A percentile compares a stretch with the other conserved stretches of the same genome.
Evolutionary conservation across 2,797 vertebrate species (phyloP).

Genomic region (Anguilla pacifica): DNA sequence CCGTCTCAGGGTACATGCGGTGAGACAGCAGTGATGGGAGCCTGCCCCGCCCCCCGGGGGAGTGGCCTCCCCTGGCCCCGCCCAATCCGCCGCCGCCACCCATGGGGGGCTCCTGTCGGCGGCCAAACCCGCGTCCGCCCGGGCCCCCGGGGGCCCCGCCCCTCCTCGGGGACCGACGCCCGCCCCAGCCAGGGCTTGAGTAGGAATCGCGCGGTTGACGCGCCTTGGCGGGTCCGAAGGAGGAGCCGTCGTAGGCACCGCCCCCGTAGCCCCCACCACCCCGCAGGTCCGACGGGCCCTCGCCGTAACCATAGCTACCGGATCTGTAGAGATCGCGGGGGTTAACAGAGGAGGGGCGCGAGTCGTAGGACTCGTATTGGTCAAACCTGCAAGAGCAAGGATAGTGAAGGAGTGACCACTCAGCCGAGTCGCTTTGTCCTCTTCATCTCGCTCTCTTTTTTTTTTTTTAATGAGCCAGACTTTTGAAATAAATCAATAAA

Average conservation of each 20-base stretch:
- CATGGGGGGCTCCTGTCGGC: slow-evolving; percentile 73
- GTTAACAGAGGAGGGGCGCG: slow-evolving; percentile 76
- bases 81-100: slow-evolving; percentile 71
- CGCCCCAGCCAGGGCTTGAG: slow-evolving; percentile 76
- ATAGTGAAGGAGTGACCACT: slow-evolving; percentile 38
- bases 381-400: slow-evolving; percentile 81
- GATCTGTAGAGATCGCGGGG: slow-evolving; percentile 90
- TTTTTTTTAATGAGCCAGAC: slow-evolving; percentile 1
- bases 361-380: slow-evolving; percentile 90
- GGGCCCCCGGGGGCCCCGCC: slow-evolving; percentile 72
- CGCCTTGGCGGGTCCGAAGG: slow-evolving; percentile 80
- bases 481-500: not conserved
- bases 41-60: slow-evolving; percentile 82
- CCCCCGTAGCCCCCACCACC: slow-evolving; percentile 76
- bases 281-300: slow-evolving; percentile 81
- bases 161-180: slow-evolving; percentile 77
- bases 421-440: slow-evolving; percentile 48
- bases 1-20: slow-evolving; percentile 86
- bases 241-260: slow-evolving; percentile 70
- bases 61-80: slow-evolving; percentile 72
- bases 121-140: slow-evolving; percentile 75
- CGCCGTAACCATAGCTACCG: slow-evolving; percentile 83
- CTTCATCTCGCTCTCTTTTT: slow-evolving; percentile 63
- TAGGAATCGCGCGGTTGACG: slow-evolving; percentile 76
- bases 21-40: slow-evolving; percentile 91